Percentiles rank a stretch among this genome's conserved stretches.
These are phyloP conservation scores for Drosophila mercatorum DNA, from an alignment of 2,888 invertebrate species.

Conservation along the genomic window DNA sequence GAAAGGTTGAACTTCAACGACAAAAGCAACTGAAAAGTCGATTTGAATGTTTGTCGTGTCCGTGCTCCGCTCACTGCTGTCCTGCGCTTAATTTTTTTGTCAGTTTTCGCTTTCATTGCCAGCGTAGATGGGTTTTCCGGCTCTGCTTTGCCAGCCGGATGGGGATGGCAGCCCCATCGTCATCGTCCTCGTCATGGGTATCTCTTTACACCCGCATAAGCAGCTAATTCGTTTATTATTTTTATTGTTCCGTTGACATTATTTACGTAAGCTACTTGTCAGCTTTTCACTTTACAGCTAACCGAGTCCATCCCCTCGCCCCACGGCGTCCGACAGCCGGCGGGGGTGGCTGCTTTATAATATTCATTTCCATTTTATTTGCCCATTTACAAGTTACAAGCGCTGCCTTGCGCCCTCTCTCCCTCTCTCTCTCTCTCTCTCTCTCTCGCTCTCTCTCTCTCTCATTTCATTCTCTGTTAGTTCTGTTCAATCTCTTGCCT, in stretches of 20 bases:
- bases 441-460: neutral
- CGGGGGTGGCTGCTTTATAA: conserved; percentile 63
- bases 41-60: conserved; percentile 71
- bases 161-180: neutral
- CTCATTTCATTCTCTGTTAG: neutral
- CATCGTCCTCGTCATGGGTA: neutral
- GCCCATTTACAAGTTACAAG: conserved; percentile 73
- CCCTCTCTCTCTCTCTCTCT: neutral
- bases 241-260: conserved; percentile 81
- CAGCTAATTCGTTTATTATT: conserved; percentile 81
- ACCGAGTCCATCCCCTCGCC: neutral
- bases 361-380: conserved; percentile 78
- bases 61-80: conserved; percentile 30
- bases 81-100: conserved; percentile 17
- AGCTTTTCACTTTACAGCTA: conserved; percentile 72
- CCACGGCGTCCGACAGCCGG: neutral
- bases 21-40: conserved; percentile 64
- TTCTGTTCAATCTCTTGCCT: neutral
- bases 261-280: conserved; percentile 81
- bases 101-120: conserved; percentile 49
- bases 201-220: conserved; percentile 50
- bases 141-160: neutral
- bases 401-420: neutral
- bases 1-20: conserved; percentile 17
- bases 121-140: conserved; percentile 22